phyloP scores from a whole-genome alignment of 2,888 invertebrate species.

The Germaria angustata region DNA sequence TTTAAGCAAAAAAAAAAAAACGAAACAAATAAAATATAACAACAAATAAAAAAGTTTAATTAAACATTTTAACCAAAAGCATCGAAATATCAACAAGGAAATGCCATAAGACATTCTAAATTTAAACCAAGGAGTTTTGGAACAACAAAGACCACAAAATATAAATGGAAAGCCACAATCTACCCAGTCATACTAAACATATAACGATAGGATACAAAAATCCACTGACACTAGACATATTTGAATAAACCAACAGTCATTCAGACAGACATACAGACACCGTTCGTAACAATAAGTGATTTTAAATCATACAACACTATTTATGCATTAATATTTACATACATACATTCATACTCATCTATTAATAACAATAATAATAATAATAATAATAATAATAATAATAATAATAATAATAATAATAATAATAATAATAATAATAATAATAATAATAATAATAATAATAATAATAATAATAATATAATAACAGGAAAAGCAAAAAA shows the following conservation, averaged over 20 bases:
- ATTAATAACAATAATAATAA: not conserved
- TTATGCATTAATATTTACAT: constrained; percentile 64
- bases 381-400: no score
- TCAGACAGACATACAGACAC: constrained; percentile 72
- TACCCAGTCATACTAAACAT: no score
- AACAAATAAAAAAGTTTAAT: constrained; percentile 37
- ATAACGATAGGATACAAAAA: not conserved
- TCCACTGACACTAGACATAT: constrained; percentile 59
- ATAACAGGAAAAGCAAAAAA: not conserved
- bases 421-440: no score
- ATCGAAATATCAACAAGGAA: constrained; percentile 61
- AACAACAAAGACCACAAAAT: not conserved
- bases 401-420: no score
- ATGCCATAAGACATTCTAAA: constrained; percentile 34
- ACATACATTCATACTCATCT: constrained; percentile 50
- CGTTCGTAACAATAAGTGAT: constrained; percentile 78
- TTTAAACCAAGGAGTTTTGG: constrained; percentile 41
- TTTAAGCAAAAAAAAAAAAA: constrained; percentile 37
- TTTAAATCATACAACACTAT: constrained; percentile 75
- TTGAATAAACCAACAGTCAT: constrained; percentile 21
- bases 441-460: no score
- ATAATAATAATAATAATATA: not conserved
- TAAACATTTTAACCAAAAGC: constrained; percentile 54
- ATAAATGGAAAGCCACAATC: not conserved
- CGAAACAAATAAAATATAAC: constrained; percentile 25